These are phyloP conservation scores for Kuschelorhynchus macadamiae DNA, from an alignment of 2,888 invertebrate species.

Conservation along the genomic window DNA sequence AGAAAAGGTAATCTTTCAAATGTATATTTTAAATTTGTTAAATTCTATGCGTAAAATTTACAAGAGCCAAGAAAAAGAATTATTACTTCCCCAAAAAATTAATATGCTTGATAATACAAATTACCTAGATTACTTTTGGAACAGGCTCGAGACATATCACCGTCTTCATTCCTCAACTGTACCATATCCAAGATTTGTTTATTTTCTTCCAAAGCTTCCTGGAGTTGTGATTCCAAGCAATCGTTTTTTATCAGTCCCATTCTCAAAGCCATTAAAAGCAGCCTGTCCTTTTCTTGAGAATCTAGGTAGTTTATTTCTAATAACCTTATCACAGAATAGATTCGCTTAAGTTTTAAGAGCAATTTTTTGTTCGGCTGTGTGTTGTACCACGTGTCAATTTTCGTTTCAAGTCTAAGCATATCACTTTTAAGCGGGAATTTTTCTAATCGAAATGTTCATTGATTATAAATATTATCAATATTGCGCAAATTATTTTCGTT, in stretches of 20 bases:
- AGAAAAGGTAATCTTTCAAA: too few relatives aligned
- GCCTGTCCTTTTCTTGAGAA: conserved; percentile 58
- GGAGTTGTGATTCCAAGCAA: conserved; percentile 56
- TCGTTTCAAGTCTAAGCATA: conserved; percentile 1
- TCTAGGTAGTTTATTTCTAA: conserved; percentile 59
- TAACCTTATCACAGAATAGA: conserved; percentile 5
- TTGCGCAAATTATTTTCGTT: background rate
- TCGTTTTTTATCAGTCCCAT: conserved; percentile 57
- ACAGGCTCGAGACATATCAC: conserved; percentile 16
- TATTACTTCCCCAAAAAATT: too few relatives aligned
- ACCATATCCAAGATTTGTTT: conserved; percentile 61
- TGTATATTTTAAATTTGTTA: too few relatives aligned
- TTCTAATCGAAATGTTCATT: background rate
- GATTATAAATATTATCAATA: background rate
- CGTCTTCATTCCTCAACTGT: conserved; percentile 50
- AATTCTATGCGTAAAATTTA: too few relatives aligned
- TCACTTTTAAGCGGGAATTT: background rate
- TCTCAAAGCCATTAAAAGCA: conserved; percentile 57
- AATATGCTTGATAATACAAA: too few relatives aligned
- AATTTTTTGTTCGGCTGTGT: background rate
- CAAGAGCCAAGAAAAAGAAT: too few relatives aligned
- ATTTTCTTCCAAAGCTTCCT: conserved; percentile 62
- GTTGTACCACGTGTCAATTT: conserved; percentile 3
- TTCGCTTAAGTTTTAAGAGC: background rate
- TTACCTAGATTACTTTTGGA: conserved; percentile 46